Evolutionary conservation across 2,797 vertebrate species (phyloP).

Genomic region (Argyrosomus regius): DNA sequence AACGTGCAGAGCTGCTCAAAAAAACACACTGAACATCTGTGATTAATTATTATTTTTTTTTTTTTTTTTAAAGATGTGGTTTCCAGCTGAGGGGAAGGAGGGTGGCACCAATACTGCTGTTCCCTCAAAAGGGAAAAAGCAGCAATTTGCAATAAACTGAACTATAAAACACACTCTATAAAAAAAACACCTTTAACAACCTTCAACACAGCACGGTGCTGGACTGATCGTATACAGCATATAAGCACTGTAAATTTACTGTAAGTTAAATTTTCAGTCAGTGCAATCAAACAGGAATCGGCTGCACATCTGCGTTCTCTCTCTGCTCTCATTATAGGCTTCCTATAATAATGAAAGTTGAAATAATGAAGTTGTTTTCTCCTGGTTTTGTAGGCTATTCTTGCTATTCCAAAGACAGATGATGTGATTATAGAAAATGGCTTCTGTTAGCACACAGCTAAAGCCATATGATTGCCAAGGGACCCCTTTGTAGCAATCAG

Average conservation of each 20-base stretch:
- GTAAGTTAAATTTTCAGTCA: not conserved
- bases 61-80: not conserved
- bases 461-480: conserved; percentile 30
- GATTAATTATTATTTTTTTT: too few species aligned
- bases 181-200: not conserved
- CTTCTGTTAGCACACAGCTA: conserved; percentile 28
- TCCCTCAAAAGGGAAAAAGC: not conserved
- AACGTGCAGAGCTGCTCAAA: not conserved
- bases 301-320: not conserved
- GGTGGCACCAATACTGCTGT: not conserved
- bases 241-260: not conserved
- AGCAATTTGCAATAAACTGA: not conserved
- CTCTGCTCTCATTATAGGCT: not conserved
- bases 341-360: conserved; percentile 3
- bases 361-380: conserved; percentile 17
- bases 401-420: conserved; percentile 45
- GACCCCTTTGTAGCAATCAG: conserved; percentile 35
- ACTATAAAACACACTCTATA: too few species aligned
- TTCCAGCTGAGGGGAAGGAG: not conserved
- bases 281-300: conserved; percentile 1
- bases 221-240: not conserved
- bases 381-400: conserved; percentile 5
- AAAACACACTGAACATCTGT: conserved; percentile 3
- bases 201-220: not conserved
- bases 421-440: conserved; percentile 59